A percentile compares a stretch with the other conserved stretches of the same genome.
phyloP scores from a whole-genome alignment of 1,140 invertebrate species.

The Ctenoplectra terminalis region DNA sequence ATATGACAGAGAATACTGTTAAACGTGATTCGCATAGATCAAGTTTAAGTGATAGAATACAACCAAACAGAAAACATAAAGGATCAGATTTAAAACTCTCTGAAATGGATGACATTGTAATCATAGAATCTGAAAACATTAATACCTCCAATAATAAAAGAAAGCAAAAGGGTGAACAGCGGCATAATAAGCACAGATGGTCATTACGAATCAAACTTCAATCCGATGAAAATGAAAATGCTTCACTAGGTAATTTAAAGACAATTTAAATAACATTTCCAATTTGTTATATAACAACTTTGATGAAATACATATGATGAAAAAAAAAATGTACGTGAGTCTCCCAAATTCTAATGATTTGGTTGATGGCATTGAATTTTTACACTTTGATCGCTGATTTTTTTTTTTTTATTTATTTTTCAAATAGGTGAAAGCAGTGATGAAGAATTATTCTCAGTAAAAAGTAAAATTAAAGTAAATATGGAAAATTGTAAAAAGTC shows the following conservation, averaged over 20 bases:
- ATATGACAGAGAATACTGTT: conserved; percentile 51
- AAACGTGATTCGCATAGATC: background rate
- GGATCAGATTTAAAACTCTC: conserved; percentile 36
- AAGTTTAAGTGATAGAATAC: conserved; percentile 1
- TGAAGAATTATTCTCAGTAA: conserved; percentile 62
- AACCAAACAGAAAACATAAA: conserved; percentile 21
- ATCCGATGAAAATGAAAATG: conserved; percentile 41
- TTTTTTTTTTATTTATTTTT: conserved; percentile 36
- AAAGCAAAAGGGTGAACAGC: conserved; percentile 15
- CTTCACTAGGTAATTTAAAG: conserved; percentile 58
- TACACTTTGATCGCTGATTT: conserved; percentile 82
- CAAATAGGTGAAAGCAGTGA: conserved; percentile 48
- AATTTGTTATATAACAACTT: background rate
- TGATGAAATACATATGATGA: conserved; percentile 65
- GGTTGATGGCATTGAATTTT: conserved; percentile 80
- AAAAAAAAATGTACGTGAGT: conserved; percentile 68
- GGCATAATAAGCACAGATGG: conserved; percentile 71
- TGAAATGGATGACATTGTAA: conserved; percentile 63
- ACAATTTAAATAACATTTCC: background rate
- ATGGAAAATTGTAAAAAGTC: conserved; percentile 36
- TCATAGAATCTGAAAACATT: conserved; percentile 59
- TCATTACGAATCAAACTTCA: conserved; percentile 73
- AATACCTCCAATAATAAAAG: background rate
- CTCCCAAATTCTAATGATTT: conserved; percentile 71
- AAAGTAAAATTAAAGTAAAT: conserved; percentile 35